These are phyloP conservation scores for Dysmachus trigonus DNA, from an alignment of 2,888 invertebrate species.

Conservation along the genomic window DNA sequence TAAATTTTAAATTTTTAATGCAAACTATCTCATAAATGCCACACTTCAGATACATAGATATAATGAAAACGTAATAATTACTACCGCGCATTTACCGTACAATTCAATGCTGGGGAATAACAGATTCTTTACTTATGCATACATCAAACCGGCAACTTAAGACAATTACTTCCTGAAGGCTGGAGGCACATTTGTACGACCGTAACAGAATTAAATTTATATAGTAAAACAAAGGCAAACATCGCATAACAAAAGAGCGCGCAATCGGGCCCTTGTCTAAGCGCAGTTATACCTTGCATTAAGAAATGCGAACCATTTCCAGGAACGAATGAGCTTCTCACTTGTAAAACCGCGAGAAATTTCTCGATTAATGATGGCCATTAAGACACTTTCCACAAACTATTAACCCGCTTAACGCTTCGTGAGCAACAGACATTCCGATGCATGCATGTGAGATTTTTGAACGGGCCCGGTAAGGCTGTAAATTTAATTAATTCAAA, in stretches of 20 bases:
- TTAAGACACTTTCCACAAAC: not conserved
- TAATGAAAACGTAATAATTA: too few relatives aligned
- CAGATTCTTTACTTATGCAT: not conserved
- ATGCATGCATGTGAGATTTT: not conserved
- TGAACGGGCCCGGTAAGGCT: not conserved
- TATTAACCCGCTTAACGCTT: not conserved
- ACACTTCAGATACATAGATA: too few relatives aligned
- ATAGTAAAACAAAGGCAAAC: not conserved
- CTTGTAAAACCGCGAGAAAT: not conserved
- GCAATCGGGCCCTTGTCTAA: not conserved
- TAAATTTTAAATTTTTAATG: too few relatives aligned
- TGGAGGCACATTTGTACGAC: not conserved
- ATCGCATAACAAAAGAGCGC: not conserved
- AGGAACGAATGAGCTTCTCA: not conserved
- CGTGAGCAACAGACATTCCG: not conserved
- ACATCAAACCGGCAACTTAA: not conserved
- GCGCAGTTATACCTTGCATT: not conserved
- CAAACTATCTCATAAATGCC: too few relatives aligned
- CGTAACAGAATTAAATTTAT: not conserved
- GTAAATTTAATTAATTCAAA: constrained; percentile 24
- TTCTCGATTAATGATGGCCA: not conserved
- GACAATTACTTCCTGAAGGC: not conserved
- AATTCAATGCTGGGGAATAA: not conserved
- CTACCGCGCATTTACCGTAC: not conserved
- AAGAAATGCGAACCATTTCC: not conserved